Conservation (phyloP, 1,140 invertebrate species). For the Phymorhynchus buccinoides region DNA sequence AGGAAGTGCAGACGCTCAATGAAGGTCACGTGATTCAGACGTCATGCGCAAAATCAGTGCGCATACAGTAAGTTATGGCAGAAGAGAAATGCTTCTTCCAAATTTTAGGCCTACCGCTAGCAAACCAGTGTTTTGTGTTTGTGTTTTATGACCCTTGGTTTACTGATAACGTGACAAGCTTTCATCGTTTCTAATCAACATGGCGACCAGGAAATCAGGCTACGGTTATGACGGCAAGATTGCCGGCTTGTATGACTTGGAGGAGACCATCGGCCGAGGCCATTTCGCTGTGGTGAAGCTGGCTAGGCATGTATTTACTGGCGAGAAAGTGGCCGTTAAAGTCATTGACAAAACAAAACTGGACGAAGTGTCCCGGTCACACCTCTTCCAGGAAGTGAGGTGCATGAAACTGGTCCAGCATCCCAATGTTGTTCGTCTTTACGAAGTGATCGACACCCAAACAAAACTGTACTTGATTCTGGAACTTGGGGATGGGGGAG, state of each 20-base stretch:
- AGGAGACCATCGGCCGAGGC: conserved; percentile 87
- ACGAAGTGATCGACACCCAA: conserved; percentile 98
- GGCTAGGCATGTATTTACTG: conserved; percentile 98
- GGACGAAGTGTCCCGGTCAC: conserved; percentile 95
- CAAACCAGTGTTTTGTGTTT: conserved; percentile 11
- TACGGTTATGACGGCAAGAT: conserved; percentile 85
- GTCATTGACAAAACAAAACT: conserved; percentile 98
- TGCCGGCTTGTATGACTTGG: conserved; percentile 95
- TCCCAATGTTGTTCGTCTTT: conserved; percentile 96
- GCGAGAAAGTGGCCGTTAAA: conserved; percentile 92
- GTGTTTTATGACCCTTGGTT: conserved; percentile 24
- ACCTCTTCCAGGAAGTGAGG: conserved; percentile 95
- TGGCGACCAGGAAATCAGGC: conserved; percentile 57
- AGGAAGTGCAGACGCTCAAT: conserved; percentile 18
- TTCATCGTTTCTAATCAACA: conserved; percentile 13
- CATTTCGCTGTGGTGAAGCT: conserved; percentile 99
- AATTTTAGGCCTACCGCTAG: background rate
- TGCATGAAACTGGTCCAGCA: conserved; percentile 99
- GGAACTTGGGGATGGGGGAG: conserved; percentile 98
- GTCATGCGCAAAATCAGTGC: conserved; percentile 44
- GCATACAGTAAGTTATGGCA: conserved; percentile 45
- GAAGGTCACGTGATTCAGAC: conserved; percentile 36
- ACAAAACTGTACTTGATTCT: conserved; percentile 84
- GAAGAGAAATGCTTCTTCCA: conserved; percentile 35
- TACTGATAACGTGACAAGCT: background rate